Evolutionary conservation across 2,888 invertebrate genomes (phyloP), one percentile per base, ranked within the genome.

Genomic region (Palloptera scutellata): DNA sequence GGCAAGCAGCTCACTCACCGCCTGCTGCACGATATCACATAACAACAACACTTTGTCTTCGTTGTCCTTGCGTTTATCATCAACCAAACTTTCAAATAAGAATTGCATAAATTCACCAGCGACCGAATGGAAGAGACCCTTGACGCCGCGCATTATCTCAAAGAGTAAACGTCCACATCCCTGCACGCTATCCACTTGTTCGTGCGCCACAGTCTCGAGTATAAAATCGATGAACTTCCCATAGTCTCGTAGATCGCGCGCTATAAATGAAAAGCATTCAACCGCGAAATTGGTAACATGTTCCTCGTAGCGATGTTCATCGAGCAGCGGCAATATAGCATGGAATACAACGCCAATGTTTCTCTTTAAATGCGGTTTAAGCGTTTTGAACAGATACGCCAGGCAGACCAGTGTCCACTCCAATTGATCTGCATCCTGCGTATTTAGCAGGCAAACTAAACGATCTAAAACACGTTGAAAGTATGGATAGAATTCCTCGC

Each of bases 261-360:
- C 93, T 1, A 98, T 92, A 87, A 96, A 98, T 0, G 97, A 93
- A 87, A 98, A 97, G 84, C 96, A 94, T 86, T 98, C 97, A 0
- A 96, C 95, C 5, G 97, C 96, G 88, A 98, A 98, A 79, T 92
- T 92, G 74, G 93, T 92, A 20, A 98, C 91, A 80, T 96, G 95
- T 70, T 90, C 89, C 30, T 94, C 93, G 60, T 82, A 82, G 77
- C 91, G 90, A n/a, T 87, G 86, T 62, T 91, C 91, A 75, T 92
- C 91, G 48, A 97, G 83, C 6, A 97, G 85, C 0, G 95, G 94
- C 45, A 94, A 82, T 10, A 94, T 87, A 58, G 89, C 87, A 72
- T 89, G 89, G 72, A 94, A 89, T 0, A 96, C 90, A 13, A 88
- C 86, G 58, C 89, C 88, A 58, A 96, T 89, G 80, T 96, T 92